Base-by-base conservation (phyloP, 2,888 invertebrate genomes). In the Metalampra italica region DNA sequence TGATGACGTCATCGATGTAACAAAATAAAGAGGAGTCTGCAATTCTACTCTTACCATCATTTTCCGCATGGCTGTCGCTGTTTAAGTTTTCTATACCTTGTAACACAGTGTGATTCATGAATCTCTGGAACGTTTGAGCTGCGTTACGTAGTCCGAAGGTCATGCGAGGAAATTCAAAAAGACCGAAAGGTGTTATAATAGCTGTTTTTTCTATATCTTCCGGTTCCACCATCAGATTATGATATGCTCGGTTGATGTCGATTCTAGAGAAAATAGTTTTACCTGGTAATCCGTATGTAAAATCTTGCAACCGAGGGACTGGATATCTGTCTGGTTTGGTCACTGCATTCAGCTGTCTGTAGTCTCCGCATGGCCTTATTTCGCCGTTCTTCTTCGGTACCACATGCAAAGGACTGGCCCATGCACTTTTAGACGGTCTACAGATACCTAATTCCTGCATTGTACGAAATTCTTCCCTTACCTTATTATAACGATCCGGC, bases 311-410 rank as follows among this genome's bases (percentile, higher is more conserved):
- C 9, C 49, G 32, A 0, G 49, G 45, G n/a, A 49, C 14, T 29
- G 49, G 49, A 15, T 49, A 45, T 12, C 45, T 43, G 14, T 49
- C 45, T 3, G 49, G 49, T 29, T 44, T 44, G 1, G 48, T 47
- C 42, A 43, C 51, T 40, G 51, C 67, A 48, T 80, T 85, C 0
- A 79, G 54, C 0, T 29, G 15, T 0, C 81, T 52, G 50, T 79
- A 85, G 43, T 84, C 80, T 0, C 80, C 81, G 47, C 80, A 79
- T 0, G 59, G 57, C 1, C 62, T 45, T 7, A 66, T 11, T 1
- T 63, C 42, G 0, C 64, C 64, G 55, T 60, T 39, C 12, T 56
- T 56, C 41, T 67, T 73, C 15, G 46, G 50, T 3, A 56, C 64
- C 0, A 60, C 45, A 36, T 59, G 72, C 0, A 78, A 52, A 3